Evolutionary conservation across 2,888 invertebrate species (phyloP).

Genomic region (Congeria kusceri): DNA sequence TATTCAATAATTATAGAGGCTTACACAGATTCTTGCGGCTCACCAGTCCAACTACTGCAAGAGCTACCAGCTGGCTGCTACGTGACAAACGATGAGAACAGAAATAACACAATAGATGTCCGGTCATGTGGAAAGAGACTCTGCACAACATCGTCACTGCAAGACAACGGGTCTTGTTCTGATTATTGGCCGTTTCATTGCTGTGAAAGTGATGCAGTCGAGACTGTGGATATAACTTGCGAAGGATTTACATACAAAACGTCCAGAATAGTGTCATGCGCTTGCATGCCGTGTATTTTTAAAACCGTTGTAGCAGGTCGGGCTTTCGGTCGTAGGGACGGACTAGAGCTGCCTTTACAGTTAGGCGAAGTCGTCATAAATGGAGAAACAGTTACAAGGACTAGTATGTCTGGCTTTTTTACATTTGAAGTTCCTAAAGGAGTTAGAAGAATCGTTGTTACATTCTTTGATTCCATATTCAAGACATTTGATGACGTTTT

Average conservation of each 20-base stretch:
- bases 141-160: slow-evolving; percentile 28
- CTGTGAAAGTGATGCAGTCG: slow-evolving; percentile 21
- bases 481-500: slow-evolving; percentile 37
- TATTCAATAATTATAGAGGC: background rate
- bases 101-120: slow-evolving; percentile 25
- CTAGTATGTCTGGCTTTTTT: slow-evolving; percentile 45
- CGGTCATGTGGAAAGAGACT: slow-evolving; percentile 21
- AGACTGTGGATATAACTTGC: slow-evolving; percentile 28
- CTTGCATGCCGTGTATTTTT: slow-evolving; percentile 23
- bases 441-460: slow-evolving; percentile 10
- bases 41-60: background rate
- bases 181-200: slow-evolving; percentile 33
- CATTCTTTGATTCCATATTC: slow-evolving; percentile 34
- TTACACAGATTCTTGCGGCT: background rate
- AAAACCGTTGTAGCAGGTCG: slow-evolving; percentile 29
- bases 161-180: slow-evolving; percentile 40
- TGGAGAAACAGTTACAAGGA: slow-evolving; percentile 17
- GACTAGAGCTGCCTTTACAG: slow-evolving; percentile 31
- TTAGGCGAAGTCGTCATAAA: slow-evolving; percentile 22
- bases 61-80: slow-evolving; percentile 19
- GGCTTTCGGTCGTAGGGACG: slow-evolving; percentile 26
- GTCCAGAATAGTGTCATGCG: slow-evolving; percentile 31
- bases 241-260: slow-evolving; percentile 36
- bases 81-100: slow-evolving; percentile 10
- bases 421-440: slow-evolving; percentile 36